Percentiles rank a stretch among this genome's conserved stretches.
phyloP scores from a whole-genome alignment of 2,888 invertebrate genomes.

The Coleophora deauratella region DNA sequence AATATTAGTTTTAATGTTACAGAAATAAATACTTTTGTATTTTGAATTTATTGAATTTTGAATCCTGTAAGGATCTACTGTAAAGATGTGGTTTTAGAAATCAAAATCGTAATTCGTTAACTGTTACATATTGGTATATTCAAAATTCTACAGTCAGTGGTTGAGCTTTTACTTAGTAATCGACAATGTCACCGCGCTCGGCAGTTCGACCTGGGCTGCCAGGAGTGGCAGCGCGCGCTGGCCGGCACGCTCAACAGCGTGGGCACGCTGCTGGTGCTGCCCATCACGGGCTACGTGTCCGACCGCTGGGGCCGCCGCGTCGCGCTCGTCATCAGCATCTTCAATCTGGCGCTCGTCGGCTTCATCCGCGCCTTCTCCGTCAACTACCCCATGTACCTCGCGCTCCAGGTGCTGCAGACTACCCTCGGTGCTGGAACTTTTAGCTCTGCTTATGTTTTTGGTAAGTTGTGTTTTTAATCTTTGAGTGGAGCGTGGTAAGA shows the following conservation, averaged over 20 bases:
- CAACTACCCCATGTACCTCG: constrained; percentile 69
- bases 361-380: constrained; percentile 70
- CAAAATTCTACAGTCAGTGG: too few relatives aligned
- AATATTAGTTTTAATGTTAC: too few relatives aligned
- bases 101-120: too few relatives aligned
- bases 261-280: constrained; percentile 80
- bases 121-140: too few relatives aligned
- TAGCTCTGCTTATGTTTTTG: constrained; percentile 62
- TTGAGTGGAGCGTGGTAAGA: too few relatives aligned
- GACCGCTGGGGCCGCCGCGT: constrained; percentile 75
- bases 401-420: constrained; percentile 69
- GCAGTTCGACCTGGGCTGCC: constrained; percentile 78
- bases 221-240: constrained; percentile 80
- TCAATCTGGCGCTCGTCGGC: constrained; percentile 58
- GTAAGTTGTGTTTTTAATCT: constrained; percentile 22
- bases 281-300: constrained; percentile 79
- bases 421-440: constrained; percentile 68
- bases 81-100: too few relatives aligned
- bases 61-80: too few relatives aligned
- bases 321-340: constrained; percentile 60
- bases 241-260: constrained; percentile 81
- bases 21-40: too few relatives aligned
- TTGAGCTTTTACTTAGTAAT: too few relatives aligned
- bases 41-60: too few relatives aligned
- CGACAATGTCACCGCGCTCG: constrained; percentile 17